phyloP scores from a whole-genome alignment of 2,797 vertebrate genomes.

The Coregonus ussuriensis region DNA sequence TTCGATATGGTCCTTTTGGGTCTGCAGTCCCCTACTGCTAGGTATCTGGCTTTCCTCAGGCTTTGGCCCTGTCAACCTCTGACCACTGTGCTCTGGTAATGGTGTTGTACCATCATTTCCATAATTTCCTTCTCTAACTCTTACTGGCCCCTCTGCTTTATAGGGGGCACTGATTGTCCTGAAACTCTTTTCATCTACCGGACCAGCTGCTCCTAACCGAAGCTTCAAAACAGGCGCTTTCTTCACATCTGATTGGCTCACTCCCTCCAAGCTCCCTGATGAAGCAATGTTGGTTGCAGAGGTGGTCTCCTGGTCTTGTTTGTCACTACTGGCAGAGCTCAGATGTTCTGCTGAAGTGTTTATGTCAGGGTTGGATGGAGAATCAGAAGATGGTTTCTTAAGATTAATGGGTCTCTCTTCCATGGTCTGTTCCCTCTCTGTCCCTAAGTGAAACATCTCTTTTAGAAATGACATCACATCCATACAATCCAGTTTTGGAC shows the following conservation, averaged over 20 bases:
- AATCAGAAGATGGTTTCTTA: not conserved
- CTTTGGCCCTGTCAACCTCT: not conserved
- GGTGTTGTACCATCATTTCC: not conserved
- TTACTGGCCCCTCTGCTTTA: not conserved
- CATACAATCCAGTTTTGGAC: conserved; percentile 27
- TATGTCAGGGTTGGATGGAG: not conserved
- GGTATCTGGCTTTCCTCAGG: not conserved
- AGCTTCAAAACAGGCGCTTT: conserved; percentile 1
- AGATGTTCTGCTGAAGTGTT: not conserved
- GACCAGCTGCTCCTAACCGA: no score
- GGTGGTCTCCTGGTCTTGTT: not conserved
- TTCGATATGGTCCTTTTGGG: not conserved
- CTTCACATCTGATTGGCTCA: not conserved
- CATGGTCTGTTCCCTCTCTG: not conserved
- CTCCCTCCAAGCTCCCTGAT: not conserved
- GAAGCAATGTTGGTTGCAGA: not conserved
- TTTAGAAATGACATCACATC: conserved; percentile 16
- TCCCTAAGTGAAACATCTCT: conserved; percentile 12
- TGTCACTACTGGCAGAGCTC: not conserved
- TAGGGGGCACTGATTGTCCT: not conserved
- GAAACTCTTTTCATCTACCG: not conserved
- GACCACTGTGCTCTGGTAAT: not conserved
- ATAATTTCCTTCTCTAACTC: not conserved
- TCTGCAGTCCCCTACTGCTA: not conserved
- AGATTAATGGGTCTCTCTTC: not conserved